Evolutionary conservation across 2,888 invertebrate genomes (phyloP), one percentile per base, ranked within the genome.

Genomic region (Agrochola lychnidis): DNA sequence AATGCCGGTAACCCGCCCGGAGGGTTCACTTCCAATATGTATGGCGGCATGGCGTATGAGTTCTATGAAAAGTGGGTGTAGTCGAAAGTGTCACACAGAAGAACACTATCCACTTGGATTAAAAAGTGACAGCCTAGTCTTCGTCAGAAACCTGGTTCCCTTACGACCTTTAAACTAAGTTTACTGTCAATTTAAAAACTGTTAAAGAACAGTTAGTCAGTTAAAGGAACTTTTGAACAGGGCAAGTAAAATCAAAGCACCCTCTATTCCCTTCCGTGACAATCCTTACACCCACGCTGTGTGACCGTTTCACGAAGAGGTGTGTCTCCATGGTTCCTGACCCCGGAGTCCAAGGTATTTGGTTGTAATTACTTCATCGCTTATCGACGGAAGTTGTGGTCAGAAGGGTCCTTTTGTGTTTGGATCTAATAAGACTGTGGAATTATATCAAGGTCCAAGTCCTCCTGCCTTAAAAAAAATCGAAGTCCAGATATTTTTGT

Each of bases 301-400:
- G 84, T 84, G 83, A 84, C 83, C 80, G 81, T 79, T 84, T 84
- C 64, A 75, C 81, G 59, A 71, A 62, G 85, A 88, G 75, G 72
- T 67, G 75, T 81, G 85, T 57, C 76, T 69, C 78, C 76, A 88
- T 75, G 89, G 87, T 82, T 62, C 6, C 19, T 87, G 70, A 40
- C 22, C 59, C 4, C 77, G 16, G 53, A 25, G 51, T 48, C 73
- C 72, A 40, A 74, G 87, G 85, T 84, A 87, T 79, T 75, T 62
- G 63, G 3, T 19, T 36, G 63, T 76, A 87, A 84, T 84, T 87
- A 84, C 84, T 74, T 48, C 73, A 84, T 56, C 76, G 70, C 74
- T 84, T 84, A 84, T 75, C 87, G 59, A 80, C 84, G 84, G 84
- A 87, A 77, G 70, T 70, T 12, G 57, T 25, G 63, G 63, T 72